phyloP scores from a whole-genome alignment of 1,140 invertebrate species.

The Brachionus calyciflorus region DNA sequence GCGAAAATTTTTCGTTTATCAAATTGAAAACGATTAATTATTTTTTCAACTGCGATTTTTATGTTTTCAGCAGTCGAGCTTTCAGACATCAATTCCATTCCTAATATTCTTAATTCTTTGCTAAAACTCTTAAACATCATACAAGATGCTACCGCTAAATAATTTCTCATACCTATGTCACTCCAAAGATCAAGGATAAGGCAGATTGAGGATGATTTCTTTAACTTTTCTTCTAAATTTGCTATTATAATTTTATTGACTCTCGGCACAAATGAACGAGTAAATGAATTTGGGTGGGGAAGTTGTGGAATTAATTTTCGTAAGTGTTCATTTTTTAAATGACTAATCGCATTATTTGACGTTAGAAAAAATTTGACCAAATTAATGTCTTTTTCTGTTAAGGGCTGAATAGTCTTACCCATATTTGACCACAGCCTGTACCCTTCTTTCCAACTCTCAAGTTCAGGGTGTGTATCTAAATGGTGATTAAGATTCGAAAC shows the following conservation, averaged over 20 bases:
- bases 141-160: neutral
- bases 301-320: neutral
- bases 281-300: neutral
- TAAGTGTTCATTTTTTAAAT: neutral
- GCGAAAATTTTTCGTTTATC: neutral
- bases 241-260: neutral
- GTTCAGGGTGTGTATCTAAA: neutral
- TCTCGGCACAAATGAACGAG: no score
- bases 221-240: conserved; percentile 12
- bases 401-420: neutral
- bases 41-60: no score
- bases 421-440: neutral
- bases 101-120: conserved; percentile 1
- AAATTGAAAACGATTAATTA: neutral
- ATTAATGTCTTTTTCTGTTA: neutral
- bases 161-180: neutral
- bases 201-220: neutral
- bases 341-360: neutral
- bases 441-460: neutral
- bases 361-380: neutral
- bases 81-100: no score
- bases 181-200: neutral
- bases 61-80: no score
- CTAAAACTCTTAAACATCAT: neutral
- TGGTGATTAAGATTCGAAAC: neutral